Evolutionary conservation across 2,113 vertebrate genomes (phyloP).

Genomic region (Tamias sibiricus): DNA sequence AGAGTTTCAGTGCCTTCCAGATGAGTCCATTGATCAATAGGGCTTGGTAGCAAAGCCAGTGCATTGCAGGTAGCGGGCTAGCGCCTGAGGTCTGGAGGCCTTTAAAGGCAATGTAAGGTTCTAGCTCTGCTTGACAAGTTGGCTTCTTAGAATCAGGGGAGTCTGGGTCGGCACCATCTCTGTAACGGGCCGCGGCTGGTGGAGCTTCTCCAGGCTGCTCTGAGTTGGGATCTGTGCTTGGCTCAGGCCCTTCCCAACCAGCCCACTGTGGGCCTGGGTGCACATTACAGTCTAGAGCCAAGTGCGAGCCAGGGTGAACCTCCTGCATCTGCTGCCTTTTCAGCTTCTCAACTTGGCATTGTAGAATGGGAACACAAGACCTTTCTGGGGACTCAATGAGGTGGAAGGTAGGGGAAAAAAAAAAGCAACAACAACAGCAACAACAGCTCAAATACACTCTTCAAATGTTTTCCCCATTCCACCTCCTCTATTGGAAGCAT

Average conservation of each 20-base stretch:
- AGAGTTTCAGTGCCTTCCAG: neutral
- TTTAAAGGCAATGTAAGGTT: conserved; percentile 10
- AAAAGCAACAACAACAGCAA: too few species aligned
- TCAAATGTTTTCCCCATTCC: neutral
- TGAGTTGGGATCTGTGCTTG: neutral
- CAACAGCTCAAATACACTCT: neutral
- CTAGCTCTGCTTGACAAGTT: neutral
- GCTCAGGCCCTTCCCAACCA: neutral
- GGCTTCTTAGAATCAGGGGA: conserved; percentile 33
- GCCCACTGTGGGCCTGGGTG: rapidly evolving
- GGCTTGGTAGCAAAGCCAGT: neutral
- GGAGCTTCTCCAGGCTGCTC: neutral
- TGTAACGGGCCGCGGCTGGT: neutral
- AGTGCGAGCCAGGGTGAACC: neutral
- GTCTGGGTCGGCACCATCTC: conserved; percentile 43
- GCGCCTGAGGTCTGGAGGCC: neutral
- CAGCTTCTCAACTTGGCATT: neutral
- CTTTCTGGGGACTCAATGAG: neutral
- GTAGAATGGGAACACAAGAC: neutral
- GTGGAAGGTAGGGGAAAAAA: neutral
- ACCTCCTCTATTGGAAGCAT: neutral
- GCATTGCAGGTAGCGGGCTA: neutral
- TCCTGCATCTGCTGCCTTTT: neutral
- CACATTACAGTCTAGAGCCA: neutral
- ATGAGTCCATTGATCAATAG: neutral